Base-by-base conservation (phyloP, 1,140 invertebrate genomes). In the Sinonovacula constricta region DNA sequence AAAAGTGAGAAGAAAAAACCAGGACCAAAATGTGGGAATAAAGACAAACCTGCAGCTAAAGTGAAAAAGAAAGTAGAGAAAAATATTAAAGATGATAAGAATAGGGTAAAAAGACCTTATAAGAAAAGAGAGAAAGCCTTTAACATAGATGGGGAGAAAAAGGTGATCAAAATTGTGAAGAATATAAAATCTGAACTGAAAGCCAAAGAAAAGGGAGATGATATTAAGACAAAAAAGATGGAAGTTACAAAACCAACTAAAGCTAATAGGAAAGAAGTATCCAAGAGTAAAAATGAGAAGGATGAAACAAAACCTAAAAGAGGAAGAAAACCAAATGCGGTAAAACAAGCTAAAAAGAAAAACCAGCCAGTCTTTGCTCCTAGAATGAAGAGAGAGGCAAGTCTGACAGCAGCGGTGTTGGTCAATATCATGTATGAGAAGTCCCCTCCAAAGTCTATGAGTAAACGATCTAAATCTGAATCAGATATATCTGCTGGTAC, bases 351-450 rank as follows among this genome's bases (percentile, higher is more conserved):
- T 22, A 28, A 68, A 22, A 69, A 28, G 34, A 78, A 62, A 60
- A 34, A 60, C 14, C 62, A 78, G 26, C 15, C 67, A n/a, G 28
- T 36, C 31, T 63, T 78, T 51, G 56, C 75, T 18, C 26, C 22
- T 31, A 72, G 80, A 34, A 54, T 77, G 18, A 85, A 83, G 72
- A 57, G 86, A 33, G 84, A 86, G 63, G 86, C 86, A 12, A 87
- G 86, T 71, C 56, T 87, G 15, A 85, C 83, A 81, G 86, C 86
- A 26, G 75, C 74, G 31, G 80, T 78, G 31, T 80, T 79, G 60
- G 79, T 86, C 18, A 83, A 87, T 51, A 86, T 87, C 33, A 53
- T 85, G 36, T 85, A 70, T 79, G 85, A 86, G 39, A 86, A 80
- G 36, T 45, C 67, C n/a, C 39, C 62, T 15, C 31, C 39, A 12